Base-by-base conservation (phyloP, 2,888 invertebrate genomes). In the Xylocampa areola region DNA sequence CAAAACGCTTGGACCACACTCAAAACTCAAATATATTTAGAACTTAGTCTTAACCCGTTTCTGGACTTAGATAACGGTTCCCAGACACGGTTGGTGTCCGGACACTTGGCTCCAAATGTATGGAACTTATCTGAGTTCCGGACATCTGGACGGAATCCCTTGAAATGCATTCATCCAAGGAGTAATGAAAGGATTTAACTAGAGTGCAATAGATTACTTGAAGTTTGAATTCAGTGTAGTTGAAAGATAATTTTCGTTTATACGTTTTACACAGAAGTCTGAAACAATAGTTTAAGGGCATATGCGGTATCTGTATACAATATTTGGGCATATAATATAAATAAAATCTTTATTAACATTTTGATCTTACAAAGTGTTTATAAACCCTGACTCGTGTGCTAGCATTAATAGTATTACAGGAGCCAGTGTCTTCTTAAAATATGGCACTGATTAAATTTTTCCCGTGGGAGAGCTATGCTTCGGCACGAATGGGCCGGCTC, bases 1-100 rank as follows among this genome's bases (percentile, higher is more conserved):
- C 11, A 29, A 14, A 25, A 1, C 11, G 13, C 41, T 72, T 66
- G 50, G 21, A 59, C 69, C 69, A 59, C 4, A 51, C 19, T 7
- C 17, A 14, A 61, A 62, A 55, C 50, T 45, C 61, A 65, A 76
- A 78, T 73, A 78, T 78, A 74, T 77, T 78, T 54, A 59, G 65
- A 74, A 72, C 64, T 76, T 69, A 52, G 72, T 70, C 74, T 68
- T 65, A 64, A 68, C 62, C 62, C 53, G 32, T 41, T 44, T 44
- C 41, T 54, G 66, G 60, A 51, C 55, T 69, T 40, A 59, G 77
- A 75, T 72, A 76, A 49, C 49, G 25, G 55, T 16, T 53, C 25
- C 35, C 53, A 57, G 51, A 63, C 70, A 40, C 61, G 33, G 25
- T 35, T 57, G 41, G 65, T 53, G 44, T 48, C 49, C 16, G 48